Percentiles rank a stretch among this genome's conserved stretches.
These are phyloP conservation scores for Micromys minutus DNA, from an alignment of 2,113 vertebrate genomes.

Conservation along the genomic window DNA sequence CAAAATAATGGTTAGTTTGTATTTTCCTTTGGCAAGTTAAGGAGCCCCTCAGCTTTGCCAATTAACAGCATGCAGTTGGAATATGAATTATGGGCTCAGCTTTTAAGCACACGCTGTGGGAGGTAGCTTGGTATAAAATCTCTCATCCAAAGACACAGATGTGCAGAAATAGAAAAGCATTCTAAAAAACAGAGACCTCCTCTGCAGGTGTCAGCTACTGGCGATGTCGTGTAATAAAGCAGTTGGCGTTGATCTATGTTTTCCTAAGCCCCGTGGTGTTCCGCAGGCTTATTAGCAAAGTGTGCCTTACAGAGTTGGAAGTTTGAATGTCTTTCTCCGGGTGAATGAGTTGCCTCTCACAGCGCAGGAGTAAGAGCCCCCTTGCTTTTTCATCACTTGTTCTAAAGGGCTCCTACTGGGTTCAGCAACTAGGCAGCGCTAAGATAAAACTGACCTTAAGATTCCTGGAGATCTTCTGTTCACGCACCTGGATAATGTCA, in stretches of 20 bases:
- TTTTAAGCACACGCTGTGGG: conserved; percentile 22
- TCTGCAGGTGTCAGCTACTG: conserved; percentile 63
- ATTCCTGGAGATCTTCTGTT: conserved; percentile 42
- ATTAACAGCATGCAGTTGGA: conserved; percentile 23
- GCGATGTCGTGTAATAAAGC: conserved; percentile 54
- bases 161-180: conserved; percentile 16
- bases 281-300: conserved; percentile 55
- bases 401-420: not conserved
- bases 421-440: conserved; percentile 49
- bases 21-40: conserved; percentile 48
- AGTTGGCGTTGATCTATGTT: conserved; percentile 66
- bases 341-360: conserved; percentile 47
- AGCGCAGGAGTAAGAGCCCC: not conserved
- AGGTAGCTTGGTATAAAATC: conserved; percentile 59
- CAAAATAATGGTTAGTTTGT: conserved; percentile 49
- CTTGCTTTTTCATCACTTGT: conserved; percentile 52
- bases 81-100: conserved; percentile 30
- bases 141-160: conserved; percentile 59
- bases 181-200: conserved; percentile 69
- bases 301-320: conserved; percentile 36
- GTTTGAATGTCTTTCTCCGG: conserved; percentile 46
- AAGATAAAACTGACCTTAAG: conserved; percentile 59
- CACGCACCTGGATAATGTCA: conserved; percentile 35
- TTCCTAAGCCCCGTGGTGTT: conserved; percentile 69
- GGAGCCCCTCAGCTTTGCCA: not conserved